These are phyloP conservation scores for Tychaedon coryphoeus DNA, from an alignment of 2,113 vertebrate species.

Conservation along the genomic window DNA sequence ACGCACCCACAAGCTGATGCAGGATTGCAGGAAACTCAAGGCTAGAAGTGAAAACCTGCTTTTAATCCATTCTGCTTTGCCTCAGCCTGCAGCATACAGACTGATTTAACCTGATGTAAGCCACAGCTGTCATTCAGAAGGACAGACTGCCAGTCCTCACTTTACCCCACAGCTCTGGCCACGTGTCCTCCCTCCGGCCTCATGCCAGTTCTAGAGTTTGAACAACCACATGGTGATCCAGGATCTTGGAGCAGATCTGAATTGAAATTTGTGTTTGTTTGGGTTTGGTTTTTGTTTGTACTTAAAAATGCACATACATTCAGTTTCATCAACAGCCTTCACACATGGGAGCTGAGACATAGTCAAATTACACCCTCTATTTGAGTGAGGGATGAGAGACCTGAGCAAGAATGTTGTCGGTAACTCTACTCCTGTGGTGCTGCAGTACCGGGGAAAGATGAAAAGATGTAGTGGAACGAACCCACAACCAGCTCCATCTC, in stretches of 20 bases:
- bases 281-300: not conserved
- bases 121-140: slow-evolving; percentile 42
- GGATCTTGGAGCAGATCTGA: not conserved
- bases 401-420: slow-evolving; percentile 49
- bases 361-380: slow-evolving; percentile 66
- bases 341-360: slow-evolving; percentile 35
- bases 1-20: not conserved
- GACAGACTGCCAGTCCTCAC: slow-evolving; percentile 44
- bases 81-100: not conserved
- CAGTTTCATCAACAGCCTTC: slow-evolving; percentile 12
- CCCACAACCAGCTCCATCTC: not conserved
- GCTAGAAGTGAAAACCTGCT: slow-evolving; percentile 9
- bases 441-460: slow-evolving; percentile 7
- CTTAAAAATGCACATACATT: not conserved
- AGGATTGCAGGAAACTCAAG: not conserved
- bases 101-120: slow-evolving; percentile 54
- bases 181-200: not conserved
- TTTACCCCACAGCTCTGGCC: not conserved
- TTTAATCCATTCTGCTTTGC: slow-evolving; percentile 24
- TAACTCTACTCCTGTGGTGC: slow-evolving; percentile 3
- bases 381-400: slow-evolving; percentile 63
- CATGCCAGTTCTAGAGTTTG: not conserved
- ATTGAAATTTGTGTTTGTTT: not conserved
- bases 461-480: slow-evolving; percentile 50
- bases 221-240: not conserved